These are phyloP conservation scores for Drosophila anomalata DNA, from an alignment of 2,888 invertebrate genomes.

Conservation along the genomic window DNA sequence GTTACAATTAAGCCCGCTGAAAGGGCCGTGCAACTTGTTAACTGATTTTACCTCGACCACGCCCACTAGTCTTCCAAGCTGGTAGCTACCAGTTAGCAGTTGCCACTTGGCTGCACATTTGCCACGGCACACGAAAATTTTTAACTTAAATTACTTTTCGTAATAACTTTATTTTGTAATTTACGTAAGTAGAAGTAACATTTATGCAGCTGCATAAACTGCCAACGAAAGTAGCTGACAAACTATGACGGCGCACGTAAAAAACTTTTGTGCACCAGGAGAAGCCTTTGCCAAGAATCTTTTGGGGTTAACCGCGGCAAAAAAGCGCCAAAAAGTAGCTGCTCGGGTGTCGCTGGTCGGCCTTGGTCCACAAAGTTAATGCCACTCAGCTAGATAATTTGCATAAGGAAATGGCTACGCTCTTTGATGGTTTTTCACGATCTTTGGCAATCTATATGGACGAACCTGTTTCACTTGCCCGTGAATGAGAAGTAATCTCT, in stretches of 20 bases:
- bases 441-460: conserved; percentile 36
- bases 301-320: conserved; percentile 2
- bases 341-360: conserved; percentile 6
- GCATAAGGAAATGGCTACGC: conserved; percentile 31
- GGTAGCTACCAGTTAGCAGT: conserved; percentile 42
- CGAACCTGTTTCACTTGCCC: conserved; percentile 18
- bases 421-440: conserved; percentile 35
- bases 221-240: conserved; percentile 71
- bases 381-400: conserved; percentile 39
- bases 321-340: background rate
- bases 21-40: conserved; percentile 62
- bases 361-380: conserved; percentile 33
- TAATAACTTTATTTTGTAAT: conserved; percentile 78
- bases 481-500: conserved; percentile 15
- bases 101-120: conserved; percentile 73
- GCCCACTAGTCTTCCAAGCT: conserved; percentile 40
- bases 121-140: conserved; percentile 69
- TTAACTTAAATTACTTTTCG: conserved; percentile 77
- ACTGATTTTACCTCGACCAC: conserved; percentile 58
- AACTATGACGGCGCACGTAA: conserved; percentile 75
- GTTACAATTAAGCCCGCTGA: conserved; percentile 48
- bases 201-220: conserved; percentile 75
- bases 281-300: conserved; percentile 65
- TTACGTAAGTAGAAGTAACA: conserved; percentile 77
- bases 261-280: conserved; percentile 56